Conservation (phyloP, 37 sponge, comb jelly and placozoan species). For the Crambe crambe region DNA sequence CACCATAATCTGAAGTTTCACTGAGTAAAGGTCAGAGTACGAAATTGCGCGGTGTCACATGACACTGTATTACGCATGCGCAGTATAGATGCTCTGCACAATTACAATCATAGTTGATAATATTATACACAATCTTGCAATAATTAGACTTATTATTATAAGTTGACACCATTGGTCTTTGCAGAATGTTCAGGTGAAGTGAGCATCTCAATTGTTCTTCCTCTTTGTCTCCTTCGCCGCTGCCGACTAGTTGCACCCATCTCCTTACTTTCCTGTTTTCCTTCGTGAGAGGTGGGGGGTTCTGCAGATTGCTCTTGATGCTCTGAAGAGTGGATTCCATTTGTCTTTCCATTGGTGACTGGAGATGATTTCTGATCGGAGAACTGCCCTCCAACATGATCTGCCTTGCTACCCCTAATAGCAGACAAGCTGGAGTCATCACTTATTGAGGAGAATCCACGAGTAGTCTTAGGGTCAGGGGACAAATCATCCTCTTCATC, state of each 20-base stretch:
- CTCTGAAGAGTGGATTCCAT: neutral
- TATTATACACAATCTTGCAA: too few relatives aligned
- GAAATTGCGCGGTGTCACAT: neutral
- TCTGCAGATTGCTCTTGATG: neutral
- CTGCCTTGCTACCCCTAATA: neutral
- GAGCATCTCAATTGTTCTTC: constrained; percentile 32
- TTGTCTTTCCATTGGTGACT: neutral
- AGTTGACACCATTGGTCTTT: constrained; percentile 8
- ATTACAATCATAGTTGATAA: neutral
- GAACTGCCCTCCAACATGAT: too few relatives aligned
- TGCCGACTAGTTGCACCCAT: neutral
- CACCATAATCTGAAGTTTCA: too few relatives aligned
- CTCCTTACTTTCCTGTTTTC: neutral
- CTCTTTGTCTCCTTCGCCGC: constrained; percentile 1
- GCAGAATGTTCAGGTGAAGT: constrained; percentile 15
- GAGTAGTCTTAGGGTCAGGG: neutral
- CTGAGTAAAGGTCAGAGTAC: too few relatives aligned
- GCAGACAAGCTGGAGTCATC: neutral
- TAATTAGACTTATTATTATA: neutral
- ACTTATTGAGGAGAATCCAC: neutral
- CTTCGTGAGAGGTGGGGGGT: neutral
- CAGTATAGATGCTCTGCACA: neutral
- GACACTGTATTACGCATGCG: neutral
- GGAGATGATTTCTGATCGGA: neutral
- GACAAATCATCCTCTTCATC: neutral